Base-by-base conservation (phyloP, 30 jellyfish, hydroid and myxozoan species). In the Sanderia malayensis region DNA sequence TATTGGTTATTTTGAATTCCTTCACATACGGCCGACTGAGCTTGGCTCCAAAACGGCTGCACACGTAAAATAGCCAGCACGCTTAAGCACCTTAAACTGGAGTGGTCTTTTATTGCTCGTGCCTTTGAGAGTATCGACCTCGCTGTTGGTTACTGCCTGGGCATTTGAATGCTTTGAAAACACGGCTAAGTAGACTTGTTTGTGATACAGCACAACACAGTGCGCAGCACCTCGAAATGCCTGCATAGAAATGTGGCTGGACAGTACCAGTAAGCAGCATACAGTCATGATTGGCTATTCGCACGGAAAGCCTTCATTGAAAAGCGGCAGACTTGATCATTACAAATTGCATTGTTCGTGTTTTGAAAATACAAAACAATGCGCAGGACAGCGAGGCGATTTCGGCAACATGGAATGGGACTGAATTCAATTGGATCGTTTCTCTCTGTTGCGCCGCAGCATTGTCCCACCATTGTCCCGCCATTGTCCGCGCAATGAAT, bases 361-460 rank as follows among this genome's bases (percentile, higher is more conserved):
- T 58, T 78, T 78, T 46, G 75, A 78, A 71, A 78, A 64, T 34
- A 31, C 66, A 22, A 64, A 55, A 78, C 89, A 78, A 78, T 78
- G 75, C 30, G 59, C 33, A 66, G 82, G 82, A 78, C 89, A 78
- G 68, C 27, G 82, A 65, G 76, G 89, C 89, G 82, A 78, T 78
- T 78, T 65, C 89, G 89, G 89, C 89, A 45, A 82, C 73, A 78
- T 78, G 89, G 58, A 33, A 78, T 78, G 89, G 89, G 89, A 77
- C 82, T 78, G 59, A 60, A 53, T 31, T 78, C 89, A 78, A 78
- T 78, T 66, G 80, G 89, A 78, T 78, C 82, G 72, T 66, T 67
- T 78, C 89, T 78, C 89, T 78, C 82, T 78, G 89, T 34, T 46
- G 1, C 82, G 57, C 89, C 89, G 89, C 89, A 49, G 23, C 82